Percentiles rank a stretch among this genome's conserved stretches.
Evolutionary conservation across 1,140 invertebrate species (phyloP).

Genomic region (Phenacoccus solenopsis): DNA sequence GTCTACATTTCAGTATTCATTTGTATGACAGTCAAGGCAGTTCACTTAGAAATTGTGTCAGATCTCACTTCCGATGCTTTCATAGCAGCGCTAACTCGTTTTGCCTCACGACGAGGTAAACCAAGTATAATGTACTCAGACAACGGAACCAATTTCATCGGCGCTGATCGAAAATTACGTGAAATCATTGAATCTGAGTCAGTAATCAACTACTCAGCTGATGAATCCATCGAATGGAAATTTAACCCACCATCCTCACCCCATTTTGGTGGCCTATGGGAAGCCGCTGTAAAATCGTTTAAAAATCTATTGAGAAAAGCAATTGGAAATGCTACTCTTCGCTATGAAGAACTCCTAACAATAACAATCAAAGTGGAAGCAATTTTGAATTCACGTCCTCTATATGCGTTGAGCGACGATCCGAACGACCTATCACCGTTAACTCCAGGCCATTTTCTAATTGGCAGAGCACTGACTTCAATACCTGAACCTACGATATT

Average conservation of each 20-base stretch:
- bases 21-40: slow-evolving; percentile 28
- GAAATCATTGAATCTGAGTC: background rate
- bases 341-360: slow-evolving; percentile 30
- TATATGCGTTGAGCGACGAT: slow-evolving; percentile 30
- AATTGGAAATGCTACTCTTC: slow-evolving; percentile 25
- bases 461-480: slow-evolving; percentile 19
- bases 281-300: slow-evolving; percentile 30
- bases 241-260: slow-evolving; percentile 30
- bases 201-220: background rate
- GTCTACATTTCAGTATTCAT: slow-evolving; percentile 26
- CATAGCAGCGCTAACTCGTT: slow-evolving; percentile 27
- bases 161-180: slow-evolving; percentile 11
- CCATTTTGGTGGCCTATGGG: slow-evolving; percentile 33
- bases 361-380: slow-evolving; percentile 28
- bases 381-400: slow-evolving; percentile 31
- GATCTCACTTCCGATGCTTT: slow-evolving; percentile 28
- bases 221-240: slow-evolving; percentile 11
- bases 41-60: slow-evolving; percentile 31
- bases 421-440: slow-evolving; percentile 28
- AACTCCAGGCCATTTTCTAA: slow-evolving; percentile 30
- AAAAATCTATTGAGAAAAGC: slow-evolving; percentile 30
- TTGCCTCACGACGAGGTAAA: slow-evolving; percentile 26
- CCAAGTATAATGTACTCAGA: slow-evolving; percentile 18
- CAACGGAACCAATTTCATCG: slow-evolving; percentile 23
- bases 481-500: slow-evolving; percentile 19